These are phyloP conservation scores for Lutjanus erythropterus DNA, from an alignment of 2,113 vertebrate genomes.

Conservation along the genomic window DNA sequence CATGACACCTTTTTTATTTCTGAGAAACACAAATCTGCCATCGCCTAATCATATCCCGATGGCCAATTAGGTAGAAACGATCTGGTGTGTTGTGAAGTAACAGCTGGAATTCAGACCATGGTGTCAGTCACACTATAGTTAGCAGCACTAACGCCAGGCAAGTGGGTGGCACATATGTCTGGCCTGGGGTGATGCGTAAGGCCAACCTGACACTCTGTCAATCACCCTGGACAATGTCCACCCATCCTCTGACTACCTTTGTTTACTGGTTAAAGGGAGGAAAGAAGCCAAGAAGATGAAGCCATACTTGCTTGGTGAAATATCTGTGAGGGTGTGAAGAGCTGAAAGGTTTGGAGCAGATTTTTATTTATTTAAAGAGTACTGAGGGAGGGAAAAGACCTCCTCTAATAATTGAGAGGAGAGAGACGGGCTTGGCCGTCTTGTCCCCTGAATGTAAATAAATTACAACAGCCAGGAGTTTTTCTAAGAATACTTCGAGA, in stretches of 20 bases:
- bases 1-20: constrained; percentile 27
- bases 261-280: constrained; percentile 6
- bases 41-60: constrained; percentile 36
- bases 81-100: constrained; percentile 22
- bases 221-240: constrained; percentile 43
- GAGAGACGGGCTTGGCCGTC: background rate
- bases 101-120: constrained; percentile 60
- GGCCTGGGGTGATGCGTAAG: constrained; percentile 33
- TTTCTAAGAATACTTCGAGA: background rate
- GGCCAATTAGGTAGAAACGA: constrained; percentile 32
- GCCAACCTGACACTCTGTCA: constrained; percentile 60
- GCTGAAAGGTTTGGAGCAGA: constrained; percentile 6
- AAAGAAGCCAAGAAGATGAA: background rate
- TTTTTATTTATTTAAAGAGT: constrained; percentile 41
- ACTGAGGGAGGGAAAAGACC: background rate
- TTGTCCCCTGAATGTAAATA: constrained; percentile 11
- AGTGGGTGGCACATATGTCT: constrained; percentile 53
- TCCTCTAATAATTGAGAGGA: background rate
- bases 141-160: constrained; percentile 50
- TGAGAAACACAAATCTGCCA: constrained; percentile 33
- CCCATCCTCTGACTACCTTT: constrained; percentile 2
- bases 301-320: background rate
- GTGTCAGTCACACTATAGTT: constrained; percentile 72
- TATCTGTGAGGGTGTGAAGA: constrained; percentile 31
- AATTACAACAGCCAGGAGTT: background rate